Base-by-base conservation (phyloP, 2,888 invertebrate genomes). In the Coecobrya sp. region DNA sequence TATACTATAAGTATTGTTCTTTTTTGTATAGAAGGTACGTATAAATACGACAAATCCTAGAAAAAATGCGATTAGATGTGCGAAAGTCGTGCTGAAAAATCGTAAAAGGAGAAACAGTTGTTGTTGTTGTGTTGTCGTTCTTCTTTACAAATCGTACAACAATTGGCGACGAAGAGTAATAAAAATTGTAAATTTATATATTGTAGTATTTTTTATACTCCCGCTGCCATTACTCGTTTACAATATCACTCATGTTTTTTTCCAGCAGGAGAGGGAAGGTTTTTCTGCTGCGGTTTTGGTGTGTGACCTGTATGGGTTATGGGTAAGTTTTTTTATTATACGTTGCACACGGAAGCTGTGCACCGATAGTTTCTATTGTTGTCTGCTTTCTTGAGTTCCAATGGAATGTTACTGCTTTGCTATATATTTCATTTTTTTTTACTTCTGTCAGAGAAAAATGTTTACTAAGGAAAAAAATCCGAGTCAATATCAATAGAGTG, bases 171-270 rank as follows among this genome's bases (percentile, higher is more conserved):
- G 55, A 86, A 73, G 73, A 52, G 70, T 52, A 73, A 86, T 73
- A 55, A 73, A 73, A 86, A 86, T 86, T 86, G 68, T 70, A 86
- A 65, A 65, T 85, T 30, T 62, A 62, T 82, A 36, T 45, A 49
- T 22, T n/a, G 36, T 36, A 36, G 2, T 36, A 36, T 36, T 4
- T 36, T 8, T 68, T 79, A 49, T 65, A 11, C 10, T 22, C 27
- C 55, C 55, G 19, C 27, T 65, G 7, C 19, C 19, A 1, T 1
- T 36, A 36, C 70, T 70, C 0, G 13, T 52, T 49, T 27, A 49
- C 27, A 76, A 73, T 36, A n/a, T 8, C 45, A 4, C 19, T 70
- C 16, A 73, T 73, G 76, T 10, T 27, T 8, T 13, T 1, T 8
- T 59, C 3, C 55, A 59, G 59, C 11, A 65, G 11, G 11, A 52